Conservation (phyloP, 2,888 invertebrate genomes). For the Campoletis raptor region DNA sequence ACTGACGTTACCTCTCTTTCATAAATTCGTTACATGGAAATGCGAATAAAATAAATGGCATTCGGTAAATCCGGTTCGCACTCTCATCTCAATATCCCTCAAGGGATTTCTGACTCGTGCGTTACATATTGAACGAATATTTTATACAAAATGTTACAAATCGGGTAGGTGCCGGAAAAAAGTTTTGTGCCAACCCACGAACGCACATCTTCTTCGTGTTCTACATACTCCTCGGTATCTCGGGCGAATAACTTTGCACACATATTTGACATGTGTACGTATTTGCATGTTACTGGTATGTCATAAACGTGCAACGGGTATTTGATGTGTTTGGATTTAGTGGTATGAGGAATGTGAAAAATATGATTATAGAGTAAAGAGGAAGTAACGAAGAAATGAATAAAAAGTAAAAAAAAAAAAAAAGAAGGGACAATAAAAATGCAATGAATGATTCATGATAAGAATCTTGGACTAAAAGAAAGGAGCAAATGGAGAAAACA, state of each 20-base stretch:
- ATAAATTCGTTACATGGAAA: constrained; percentile 4
- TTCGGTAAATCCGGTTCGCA: background rate
- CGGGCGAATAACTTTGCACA: constrained; percentile 2
- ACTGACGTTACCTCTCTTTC: background rate
- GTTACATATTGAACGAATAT: constrained; percentile 10
- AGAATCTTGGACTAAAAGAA: background rate
- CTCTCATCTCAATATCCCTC: constrained; percentile 20
- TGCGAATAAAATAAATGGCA: constrained; percentile 5
- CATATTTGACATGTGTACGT: background rate
- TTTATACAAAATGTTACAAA: constrained; percentile 42
- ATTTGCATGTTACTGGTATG: constrained; percentile 16
- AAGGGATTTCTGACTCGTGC: constrained; percentile 1
- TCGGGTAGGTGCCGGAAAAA: constrained; percentile 22
- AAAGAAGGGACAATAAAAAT: background rate
- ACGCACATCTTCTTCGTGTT: constrained; percentile 33
- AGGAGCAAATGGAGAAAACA: background rate
- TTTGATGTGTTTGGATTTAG: background rate
- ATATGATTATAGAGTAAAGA: constrained; percentile 16
- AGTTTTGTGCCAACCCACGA: constrained; percentile 18
- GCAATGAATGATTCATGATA: constrained; percentile 11
- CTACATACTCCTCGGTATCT: background rate
- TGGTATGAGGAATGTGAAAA: constrained; percentile 8
- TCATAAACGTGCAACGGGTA: constrained; percentile 21
- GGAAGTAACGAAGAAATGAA: background rate
- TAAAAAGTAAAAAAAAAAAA: background rate